Conservation (phyloP, 2,797 vertebrate genomes). For the Tadarida brasiliensis region DNA sequence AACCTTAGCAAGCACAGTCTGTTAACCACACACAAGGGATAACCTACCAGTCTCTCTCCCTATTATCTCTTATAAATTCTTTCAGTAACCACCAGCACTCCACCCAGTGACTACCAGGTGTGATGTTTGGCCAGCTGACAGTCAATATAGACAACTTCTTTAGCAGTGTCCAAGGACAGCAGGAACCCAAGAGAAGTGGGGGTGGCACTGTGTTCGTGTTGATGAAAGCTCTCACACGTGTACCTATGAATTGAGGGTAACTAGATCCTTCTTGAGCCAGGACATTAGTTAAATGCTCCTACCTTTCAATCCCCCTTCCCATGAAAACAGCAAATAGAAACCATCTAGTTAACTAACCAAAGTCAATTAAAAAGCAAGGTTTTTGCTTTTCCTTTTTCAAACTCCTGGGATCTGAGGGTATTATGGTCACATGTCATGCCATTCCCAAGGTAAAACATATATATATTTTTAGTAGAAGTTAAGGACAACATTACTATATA, state of each 20-base stretch:
- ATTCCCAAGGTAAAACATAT: background rate
- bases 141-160: background rate
- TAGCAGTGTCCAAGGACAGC: background rate
- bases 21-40: background rate
- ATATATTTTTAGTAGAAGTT: background rate
- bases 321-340: background rate
- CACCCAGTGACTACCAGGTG: background rate
- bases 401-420: background rate
- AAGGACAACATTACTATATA: slow-evolving; percentile 5
- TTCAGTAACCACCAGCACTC: background rate
- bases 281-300: background rate
- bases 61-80: background rate
- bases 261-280: background rate
- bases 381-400: background rate
- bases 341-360: background rate
- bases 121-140: background rate
- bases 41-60: background rate
- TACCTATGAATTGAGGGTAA: background rate
- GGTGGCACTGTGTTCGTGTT: background rate
- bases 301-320: background rate
- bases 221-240: background rate
- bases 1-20: background rate
- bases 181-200: background rate
- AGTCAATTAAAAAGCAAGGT: background rate
- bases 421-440: background rate